A percentile compares a stretch with the other conserved stretches of the same genome.
Evolutionary conservation across 2,888 invertebrate species (phyloP).

Genomic region (Drosophila gaucha): DNA sequence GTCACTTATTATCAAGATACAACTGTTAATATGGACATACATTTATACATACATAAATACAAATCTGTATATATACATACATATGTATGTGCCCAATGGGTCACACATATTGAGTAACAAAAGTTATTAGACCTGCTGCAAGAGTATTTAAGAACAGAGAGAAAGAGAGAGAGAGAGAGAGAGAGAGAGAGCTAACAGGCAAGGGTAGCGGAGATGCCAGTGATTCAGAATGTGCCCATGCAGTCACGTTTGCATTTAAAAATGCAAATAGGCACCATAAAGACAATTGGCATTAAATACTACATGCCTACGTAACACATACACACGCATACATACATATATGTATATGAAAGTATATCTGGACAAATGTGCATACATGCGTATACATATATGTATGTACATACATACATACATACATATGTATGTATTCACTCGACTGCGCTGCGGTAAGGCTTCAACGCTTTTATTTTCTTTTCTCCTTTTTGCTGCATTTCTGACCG

Average conservation of each 20-base stretch:
- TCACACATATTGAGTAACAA: not conserved
- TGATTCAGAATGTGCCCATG: constrained; percentile 8
- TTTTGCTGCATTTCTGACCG: not conserved
- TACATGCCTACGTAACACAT: not conserved
- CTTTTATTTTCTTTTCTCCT: not conserved
- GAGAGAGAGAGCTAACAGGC: too few relatives aligned
- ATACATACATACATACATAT: not conserved
- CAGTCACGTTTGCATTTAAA: constrained; percentile 12
- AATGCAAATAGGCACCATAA: constrained; percentile 22
- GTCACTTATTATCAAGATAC: too few relatives aligned
- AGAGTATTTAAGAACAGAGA: not conserved
- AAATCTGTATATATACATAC: not conserved
- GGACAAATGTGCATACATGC: not conserved
- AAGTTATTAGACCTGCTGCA: not conserved
- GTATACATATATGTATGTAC: too few relatives aligned
- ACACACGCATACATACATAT: not conserved
- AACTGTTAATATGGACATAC: too few relatives aligned
- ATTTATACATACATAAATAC: too few relatives aligned
- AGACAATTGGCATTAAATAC: not conserved
- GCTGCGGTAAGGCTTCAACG: constrained; percentile 39
- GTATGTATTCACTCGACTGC: not conserved
- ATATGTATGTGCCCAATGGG: too few relatives aligned
- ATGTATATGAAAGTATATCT: too few relatives aligned
- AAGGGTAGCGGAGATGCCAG: not conserved
- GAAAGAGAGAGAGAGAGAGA: not conserved